A percentile compares a stretch with the other conserved stretches of the same genome.
Evolutionary conservation across 2,797 vertebrate species (phyloP).

Genomic region (Sebastes kiyomatsui): DNA sequence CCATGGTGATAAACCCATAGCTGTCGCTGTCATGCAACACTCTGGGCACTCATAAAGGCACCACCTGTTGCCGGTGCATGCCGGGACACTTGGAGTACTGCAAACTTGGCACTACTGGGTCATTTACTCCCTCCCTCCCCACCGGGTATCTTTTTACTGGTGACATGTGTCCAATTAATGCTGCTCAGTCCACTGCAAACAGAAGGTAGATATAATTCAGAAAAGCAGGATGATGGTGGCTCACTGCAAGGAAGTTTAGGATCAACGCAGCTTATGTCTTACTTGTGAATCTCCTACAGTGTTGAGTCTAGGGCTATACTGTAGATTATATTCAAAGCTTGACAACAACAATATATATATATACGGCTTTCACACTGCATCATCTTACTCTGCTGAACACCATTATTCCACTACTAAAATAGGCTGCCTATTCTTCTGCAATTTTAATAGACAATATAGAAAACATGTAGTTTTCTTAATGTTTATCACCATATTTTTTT

Average conservation of each 20-base stretch:
- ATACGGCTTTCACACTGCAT: neutral
- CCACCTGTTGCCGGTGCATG: conserved; percentile 77
- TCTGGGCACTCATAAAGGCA: conserved; percentile 53
- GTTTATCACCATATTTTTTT: neutral
- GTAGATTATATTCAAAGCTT: neutral
- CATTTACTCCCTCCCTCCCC: conserved; percentile 26
- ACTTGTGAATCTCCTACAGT: neutral
- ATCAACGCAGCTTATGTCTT: conserved; percentile 18
- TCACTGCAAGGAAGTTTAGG: conserved; percentile 11
- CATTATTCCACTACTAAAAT: neutral
- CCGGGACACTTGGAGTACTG: conserved; percentile 63
- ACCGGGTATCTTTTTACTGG: conserved; percentile 49
- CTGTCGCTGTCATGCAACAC: conserved; percentile 60
- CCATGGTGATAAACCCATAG: conserved; percentile 48
- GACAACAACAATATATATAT: neutral
- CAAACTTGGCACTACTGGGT: conserved; percentile 64
- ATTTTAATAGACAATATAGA: neutral
- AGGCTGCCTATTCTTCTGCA: neutral
- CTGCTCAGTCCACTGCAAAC: conserved; percentile 49
- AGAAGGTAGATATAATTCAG: conserved; percentile 24
- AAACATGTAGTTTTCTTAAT: neutral
- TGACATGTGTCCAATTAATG: conserved; percentile 62
- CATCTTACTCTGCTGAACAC: neutral
- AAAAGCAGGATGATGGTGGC: conserved; percentile 30
- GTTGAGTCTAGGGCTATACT: neutral